These are phyloP conservation scores for Danaus melanippus DNA, from an alignment of 1,140 invertebrate genomes.

Conservation along the genomic window DNA sequence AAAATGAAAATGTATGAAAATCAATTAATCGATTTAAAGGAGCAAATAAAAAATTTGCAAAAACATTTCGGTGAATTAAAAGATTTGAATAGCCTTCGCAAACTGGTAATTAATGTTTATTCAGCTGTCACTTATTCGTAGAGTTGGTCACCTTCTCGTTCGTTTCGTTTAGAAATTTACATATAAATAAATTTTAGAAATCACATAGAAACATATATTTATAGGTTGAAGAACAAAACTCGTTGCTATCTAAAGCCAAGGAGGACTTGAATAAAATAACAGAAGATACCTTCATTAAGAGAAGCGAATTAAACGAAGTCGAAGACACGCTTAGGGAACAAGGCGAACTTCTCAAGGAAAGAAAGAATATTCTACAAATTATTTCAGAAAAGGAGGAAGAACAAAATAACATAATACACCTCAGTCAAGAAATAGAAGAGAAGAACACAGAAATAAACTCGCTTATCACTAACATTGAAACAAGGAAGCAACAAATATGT, in stretches of 20 bases:
- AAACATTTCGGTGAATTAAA: conserved; percentile 46
- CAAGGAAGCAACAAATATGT: conserved; percentile 47
- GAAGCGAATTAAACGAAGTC: conserved; percentile 30
- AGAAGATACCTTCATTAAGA: conserved; percentile 37
- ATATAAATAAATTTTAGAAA: too few species aligned
- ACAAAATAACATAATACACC: conserved; percentile 46
- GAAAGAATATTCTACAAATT: conserved; percentile 38
- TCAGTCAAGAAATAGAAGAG: conserved; percentile 36
- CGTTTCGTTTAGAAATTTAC: too few species aligned
- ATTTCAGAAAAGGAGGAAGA: conserved; percentile 48
- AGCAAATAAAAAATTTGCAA: conserved; percentile 38
- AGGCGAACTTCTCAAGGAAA: conserved; percentile 35
- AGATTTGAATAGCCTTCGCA: conserved; percentile 36
- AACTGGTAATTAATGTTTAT: conserved; percentile 33
- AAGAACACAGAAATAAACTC: conserved; percentile 48
- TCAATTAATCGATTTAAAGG: conserved; percentile 39
- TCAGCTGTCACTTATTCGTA: too few species aligned
- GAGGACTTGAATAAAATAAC: conserved; percentile 34
- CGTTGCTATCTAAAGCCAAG: conserved; percentile 32
- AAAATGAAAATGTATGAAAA: conserved; percentile 50
- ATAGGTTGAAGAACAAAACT: conserved; percentile 28
- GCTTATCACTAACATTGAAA: conserved; percentile 39
- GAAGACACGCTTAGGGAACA: conserved; percentile 28
- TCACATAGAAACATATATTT: conserved; percentile 1
- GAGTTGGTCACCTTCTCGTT: too few species aligned